Conservation (phyloP, 2,888 invertebrate species). For the Catonia carolina region DNA sequence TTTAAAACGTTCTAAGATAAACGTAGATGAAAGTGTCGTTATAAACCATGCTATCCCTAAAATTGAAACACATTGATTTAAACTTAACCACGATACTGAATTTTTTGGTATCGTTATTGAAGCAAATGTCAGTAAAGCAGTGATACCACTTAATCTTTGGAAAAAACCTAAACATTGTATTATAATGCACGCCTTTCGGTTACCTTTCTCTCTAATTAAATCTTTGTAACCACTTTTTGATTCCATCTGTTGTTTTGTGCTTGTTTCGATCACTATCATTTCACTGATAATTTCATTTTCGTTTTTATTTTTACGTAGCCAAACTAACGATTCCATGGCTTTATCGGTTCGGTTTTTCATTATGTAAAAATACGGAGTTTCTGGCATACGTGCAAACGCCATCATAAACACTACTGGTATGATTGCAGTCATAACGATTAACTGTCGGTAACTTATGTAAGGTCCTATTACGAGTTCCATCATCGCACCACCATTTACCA, state of each 20-base stretch:
- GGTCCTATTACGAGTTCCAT: slow-evolving; percentile 42
- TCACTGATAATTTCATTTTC: slow-evolving; percentile 34
- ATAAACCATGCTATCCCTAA: slow-evolving; percentile 53
- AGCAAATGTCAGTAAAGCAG: slow-evolving; percentile 57
- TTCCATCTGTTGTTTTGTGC: slow-evolving; percentile 42
- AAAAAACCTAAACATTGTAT: slow-evolving; percentile 51
- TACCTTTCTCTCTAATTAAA: slow-evolving; percentile 49
- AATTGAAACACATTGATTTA: slow-evolving; percentile 53
- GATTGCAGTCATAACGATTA: slow-evolving; percentile 43
- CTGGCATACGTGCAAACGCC: slow-evolving; percentile 51
- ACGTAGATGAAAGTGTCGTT: slow-evolving; percentile 51
- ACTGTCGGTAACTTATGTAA: slow-evolving; percentile 41
- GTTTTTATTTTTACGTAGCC: slow-evolving; percentile 42
- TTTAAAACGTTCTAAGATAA: slow-evolving; percentile 57
- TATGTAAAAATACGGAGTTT: slow-evolving; percentile 54
- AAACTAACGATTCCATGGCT: slow-evolving; percentile 39
- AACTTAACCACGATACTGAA: slow-evolving; percentile 42
- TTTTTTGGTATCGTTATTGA: slow-evolving; percentile 53
- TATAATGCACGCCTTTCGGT: slow-evolving; percentile 57
- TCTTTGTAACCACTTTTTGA: slow-evolving; percentile 49
- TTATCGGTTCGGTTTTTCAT: slow-evolving; percentile 46
- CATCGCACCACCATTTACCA: slow-evolving; percentile 42
- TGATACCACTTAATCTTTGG: slow-evolving; percentile 59
- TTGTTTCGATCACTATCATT: slow-evolving; percentile 37
- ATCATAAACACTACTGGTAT: slow-evolving; percentile 47